Percentiles rank a stretch among this genome's conserved stretches.
phyloP scores from a whole-genome alignment of 1,140 invertebrate species.

The Philaenus spumarius region DNA sequence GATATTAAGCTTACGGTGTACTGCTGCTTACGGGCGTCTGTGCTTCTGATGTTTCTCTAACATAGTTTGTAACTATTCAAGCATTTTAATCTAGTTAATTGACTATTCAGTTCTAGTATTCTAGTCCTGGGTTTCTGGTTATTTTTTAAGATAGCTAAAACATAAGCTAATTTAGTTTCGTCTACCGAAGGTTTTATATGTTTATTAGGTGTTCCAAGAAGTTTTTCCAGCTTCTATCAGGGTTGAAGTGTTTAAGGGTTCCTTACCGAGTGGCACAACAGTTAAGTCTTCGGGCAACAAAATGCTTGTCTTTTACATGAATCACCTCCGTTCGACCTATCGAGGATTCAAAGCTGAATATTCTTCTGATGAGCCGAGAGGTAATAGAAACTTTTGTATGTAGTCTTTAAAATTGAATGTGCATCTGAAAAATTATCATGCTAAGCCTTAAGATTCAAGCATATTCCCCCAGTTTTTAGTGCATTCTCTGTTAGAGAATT shows the following conservation, averaged over 20 bases:
- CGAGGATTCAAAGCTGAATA: slow-evolving; percentile 54
- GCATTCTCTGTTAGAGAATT: no score
- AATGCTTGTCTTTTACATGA: slow-evolving; percentile 52
- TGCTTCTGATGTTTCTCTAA: no score
- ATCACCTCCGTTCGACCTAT: slow-evolving; percentile 38
- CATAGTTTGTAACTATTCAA: no score
- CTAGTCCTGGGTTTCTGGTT: background rate
- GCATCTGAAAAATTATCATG: no score
- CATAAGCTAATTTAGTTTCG: background rate
- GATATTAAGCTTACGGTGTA: no score
- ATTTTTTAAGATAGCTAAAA: background rate
- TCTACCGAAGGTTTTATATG: background rate
- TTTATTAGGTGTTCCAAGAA: background rate
- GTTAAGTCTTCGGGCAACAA: slow-evolving; percentile 55
- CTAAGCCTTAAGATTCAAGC: no score
- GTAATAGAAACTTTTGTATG: slow-evolving; percentile 39
- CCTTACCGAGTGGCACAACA: slow-evolving; percentile 27
- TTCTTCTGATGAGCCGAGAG: slow-evolving; percentile 43
- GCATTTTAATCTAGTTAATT: no score
- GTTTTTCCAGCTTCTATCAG: background rate
- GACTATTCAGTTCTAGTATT: background rate
- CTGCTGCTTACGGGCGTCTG: no score
- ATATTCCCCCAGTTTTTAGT: no score
- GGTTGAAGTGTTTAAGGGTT: background rate
- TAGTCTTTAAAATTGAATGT: no score